Evolutionary conservation across 2,888 invertebrate genomes (phyloP).

Genomic region (Machimus atricapillus): DNA sequence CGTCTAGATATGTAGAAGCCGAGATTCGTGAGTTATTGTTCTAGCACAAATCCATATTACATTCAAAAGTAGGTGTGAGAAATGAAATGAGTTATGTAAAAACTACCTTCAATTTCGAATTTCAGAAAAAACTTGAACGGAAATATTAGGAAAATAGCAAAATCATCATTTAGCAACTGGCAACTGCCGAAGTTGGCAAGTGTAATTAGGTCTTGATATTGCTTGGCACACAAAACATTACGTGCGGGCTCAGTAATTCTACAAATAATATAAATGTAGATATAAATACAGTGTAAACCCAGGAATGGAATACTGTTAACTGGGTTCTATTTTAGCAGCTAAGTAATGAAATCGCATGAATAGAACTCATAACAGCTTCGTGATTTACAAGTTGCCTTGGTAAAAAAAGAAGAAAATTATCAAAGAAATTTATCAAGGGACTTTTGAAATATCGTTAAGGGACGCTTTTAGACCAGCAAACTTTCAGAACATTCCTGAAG

Average conservation of each 20-base stretch:
- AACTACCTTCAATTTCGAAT: not conserved
- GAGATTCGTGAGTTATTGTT: not conserved
- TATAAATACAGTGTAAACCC: not conserved
- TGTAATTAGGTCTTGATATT: not conserved
- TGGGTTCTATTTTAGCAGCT: not conserved
- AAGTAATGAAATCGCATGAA: not conserved
- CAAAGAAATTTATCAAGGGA: conserved; percentile 1
- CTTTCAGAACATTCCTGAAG: not conserved
- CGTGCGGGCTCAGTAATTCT: not conserved
- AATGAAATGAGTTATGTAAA: not conserved
- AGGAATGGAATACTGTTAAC: not conserved
- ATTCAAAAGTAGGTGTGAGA: not conserved
- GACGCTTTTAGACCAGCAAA: not conserved
- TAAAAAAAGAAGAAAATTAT: not conserved
- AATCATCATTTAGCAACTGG: not conserved
- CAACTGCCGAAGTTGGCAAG: not conserved
- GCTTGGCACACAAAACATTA: not conserved
- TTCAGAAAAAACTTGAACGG: not conserved
- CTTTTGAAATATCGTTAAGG: not conserved
- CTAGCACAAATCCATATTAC: not conserved
- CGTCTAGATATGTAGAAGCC: not conserved
- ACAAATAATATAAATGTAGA: not conserved
- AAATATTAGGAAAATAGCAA: not conserved
- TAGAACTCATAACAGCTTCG: not conserved
- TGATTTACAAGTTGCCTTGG: not conserved